Evolutionary conservation across 2,888 invertebrate genomes (phyloP), one percentile per base, ranked within the genome.

Genomic region (Ceriagrion tenellum): DNA sequence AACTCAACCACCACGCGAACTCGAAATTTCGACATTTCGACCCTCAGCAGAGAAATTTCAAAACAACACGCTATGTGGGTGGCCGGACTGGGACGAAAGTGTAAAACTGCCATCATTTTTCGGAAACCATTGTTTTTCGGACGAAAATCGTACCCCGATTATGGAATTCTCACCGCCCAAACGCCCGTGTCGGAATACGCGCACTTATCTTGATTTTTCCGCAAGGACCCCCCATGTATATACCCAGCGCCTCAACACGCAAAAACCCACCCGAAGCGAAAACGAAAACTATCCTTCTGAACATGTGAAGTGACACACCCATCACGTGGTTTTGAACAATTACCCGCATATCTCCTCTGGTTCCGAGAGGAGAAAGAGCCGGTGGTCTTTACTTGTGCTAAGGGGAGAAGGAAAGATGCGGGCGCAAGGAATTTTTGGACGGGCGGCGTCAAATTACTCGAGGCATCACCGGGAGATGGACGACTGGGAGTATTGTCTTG

Each of bases 391-490:
- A 23, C 26, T 69, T 26, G 20, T 40, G 47, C 55, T 12, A 89
- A 59, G 18, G n/a, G n/a, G n/a, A 59, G 89, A 55, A 55, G 26
- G 55, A 89, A 26, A n/a, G n/a, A 89, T 55, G 55, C 35, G 89
- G 47, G 89, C 55, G 55, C 26, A 3, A 89, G 89, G 55, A 89
- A 47, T 89, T 89, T n/a, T 59, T 23, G 89, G 55, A 55, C 23
- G 55, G 55, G 89, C 26, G 26, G 89, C 55, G n/a, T 89, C 20
- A 89, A 89, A 89, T 89, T 89, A 89, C 89, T 89, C 55, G n/a
- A n/a, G 89, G 89, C 55, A 20, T 55, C 55, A 16, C 2, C 47
- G 88, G 35, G 88, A 8, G 88, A 40, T 40, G 18, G 47, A 40
- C 20, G 40, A n/a, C 20, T 20, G 40, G 26, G 26, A 26, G 20